phyloP scores from a whole-genome alignment of 53 echinoderm and acorn worm genomes.

The Holothuria leucospilota region DNA sequence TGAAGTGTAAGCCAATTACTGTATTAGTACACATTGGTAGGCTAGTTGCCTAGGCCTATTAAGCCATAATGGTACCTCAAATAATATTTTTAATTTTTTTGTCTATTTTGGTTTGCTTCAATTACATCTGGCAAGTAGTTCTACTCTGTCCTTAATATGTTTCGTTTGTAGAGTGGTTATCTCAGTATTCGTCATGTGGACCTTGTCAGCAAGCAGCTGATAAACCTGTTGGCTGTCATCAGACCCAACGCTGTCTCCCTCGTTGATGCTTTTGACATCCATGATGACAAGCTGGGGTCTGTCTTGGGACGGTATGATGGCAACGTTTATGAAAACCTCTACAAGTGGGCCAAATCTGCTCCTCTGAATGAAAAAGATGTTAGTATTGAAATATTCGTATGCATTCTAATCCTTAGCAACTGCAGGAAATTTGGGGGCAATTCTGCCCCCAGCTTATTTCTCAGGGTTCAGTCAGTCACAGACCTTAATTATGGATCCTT shows the following conservation, averaged over 20 bases:
- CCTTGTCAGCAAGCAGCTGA: conserved; percentile 61
- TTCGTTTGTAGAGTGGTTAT: conserved; percentile 82
- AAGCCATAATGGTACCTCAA: too few species aligned
- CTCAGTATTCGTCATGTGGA: conserved; percentile 74
- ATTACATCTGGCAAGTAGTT: too few species aligned
- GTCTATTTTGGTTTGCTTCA: too few species aligned
- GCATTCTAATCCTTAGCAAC: background rate
- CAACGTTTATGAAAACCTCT: conserved; percentile 92
- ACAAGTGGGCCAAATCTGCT: conserved; percentile 90
- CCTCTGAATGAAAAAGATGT: conserved; percentile 93
- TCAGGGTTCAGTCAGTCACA: background rate
- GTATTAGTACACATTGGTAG: too few species aligned
- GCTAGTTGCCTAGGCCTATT: too few species aligned
- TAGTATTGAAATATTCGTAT: conserved; percentile 23
- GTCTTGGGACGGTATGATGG: conserved; percentile 95
- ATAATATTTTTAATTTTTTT: too few species aligned
- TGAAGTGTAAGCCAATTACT: too few species aligned
- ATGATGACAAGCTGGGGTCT: conserved; percentile 72
- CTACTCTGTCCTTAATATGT: background rate
- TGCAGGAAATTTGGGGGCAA: too few species aligned
- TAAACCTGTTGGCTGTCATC: conserved; percentile 63
- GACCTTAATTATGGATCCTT: background rate
- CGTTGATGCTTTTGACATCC: conserved; percentile 90
- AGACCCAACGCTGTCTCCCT: conserved; percentile 86
- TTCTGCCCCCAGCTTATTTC: background rate